These are phyloP conservation scores for Antheraea yamamai DNA, from an alignment of 2,888 invertebrate species.

Conservation along the genomic window DNA sequence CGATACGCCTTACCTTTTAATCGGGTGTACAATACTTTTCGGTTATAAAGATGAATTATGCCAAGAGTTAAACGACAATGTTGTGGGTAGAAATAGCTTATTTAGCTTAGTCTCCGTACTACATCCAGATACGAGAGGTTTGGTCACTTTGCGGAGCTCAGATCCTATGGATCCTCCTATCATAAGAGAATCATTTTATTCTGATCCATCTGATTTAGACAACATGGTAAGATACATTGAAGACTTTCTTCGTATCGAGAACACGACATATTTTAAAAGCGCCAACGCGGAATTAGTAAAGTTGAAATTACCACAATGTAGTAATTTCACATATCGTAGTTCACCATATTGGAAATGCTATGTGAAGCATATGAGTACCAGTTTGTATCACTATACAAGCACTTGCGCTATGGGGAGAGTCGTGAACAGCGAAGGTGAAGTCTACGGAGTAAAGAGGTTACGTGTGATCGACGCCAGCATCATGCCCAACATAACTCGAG, in stretches of 20 bases:
- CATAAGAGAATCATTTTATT: background rate
- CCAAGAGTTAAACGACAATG: too few relatives aligned
- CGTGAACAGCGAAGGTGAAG: conserved; percentile 29
- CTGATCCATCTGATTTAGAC: background rate
- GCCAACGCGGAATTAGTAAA: too few relatives aligned
- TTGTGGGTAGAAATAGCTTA: background rate
- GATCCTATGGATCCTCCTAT: background rate
- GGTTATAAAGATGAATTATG: too few relatives aligned
- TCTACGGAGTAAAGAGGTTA: conserved; percentile 27
- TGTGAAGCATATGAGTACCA: conserved; percentile 29
- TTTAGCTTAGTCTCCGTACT: background rate
- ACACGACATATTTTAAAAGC: background rate
- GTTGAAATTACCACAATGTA: too few relatives aligned
- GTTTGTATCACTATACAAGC: conserved; percentile 40
- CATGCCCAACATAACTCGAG: conserved; percentile 28
- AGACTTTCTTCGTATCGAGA: conserved; percentile 19
- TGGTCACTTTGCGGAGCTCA: background rate
- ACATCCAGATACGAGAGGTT: background rate
- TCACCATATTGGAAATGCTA: conserved; percentile 36
- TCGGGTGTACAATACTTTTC: too few relatives aligned
- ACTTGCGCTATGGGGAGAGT: conserved; percentile 37
- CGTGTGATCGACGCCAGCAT: conserved; percentile 34
- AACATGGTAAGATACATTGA: conserved; percentile 2
- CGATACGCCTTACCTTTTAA: too few relatives aligned
- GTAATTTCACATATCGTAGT: too few relatives aligned